A percentile compares a stretch with the other conserved stretches of the same genome.
These are phyloP conservation scores for Parazoanthus atlanticus DNA, from an alignment of 92 coral and sea anemone genomes.

Conservation along the genomic window DNA sequence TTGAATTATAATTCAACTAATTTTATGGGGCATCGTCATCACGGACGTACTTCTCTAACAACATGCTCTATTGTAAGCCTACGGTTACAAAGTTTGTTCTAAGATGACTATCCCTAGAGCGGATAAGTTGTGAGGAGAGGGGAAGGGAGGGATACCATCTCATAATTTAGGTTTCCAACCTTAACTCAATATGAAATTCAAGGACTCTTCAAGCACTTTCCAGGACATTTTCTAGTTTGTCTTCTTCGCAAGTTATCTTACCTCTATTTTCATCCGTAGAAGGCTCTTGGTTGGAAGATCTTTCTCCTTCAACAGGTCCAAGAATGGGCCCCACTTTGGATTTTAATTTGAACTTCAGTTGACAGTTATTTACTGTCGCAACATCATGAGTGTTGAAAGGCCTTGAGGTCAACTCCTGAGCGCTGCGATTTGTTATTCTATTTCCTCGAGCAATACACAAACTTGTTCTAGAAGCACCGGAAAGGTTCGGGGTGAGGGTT, in stretches of 20 bases:
- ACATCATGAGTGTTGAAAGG: constrained; percentile 43
- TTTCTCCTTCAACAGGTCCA: not conserved
- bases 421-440: not conserved
- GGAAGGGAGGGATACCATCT: no score
- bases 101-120: no score
- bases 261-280: not conserved
- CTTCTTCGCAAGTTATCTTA: not conserved
- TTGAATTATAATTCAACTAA: no score
- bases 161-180: no score
- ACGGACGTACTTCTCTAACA: no score
- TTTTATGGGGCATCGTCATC: no score
- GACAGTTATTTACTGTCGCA: constrained; percentile 25
- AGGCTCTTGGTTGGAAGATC: not conserved
- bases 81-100: no score
- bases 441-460: constrained; percentile 36
- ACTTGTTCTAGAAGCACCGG: constrained; percentile 40
- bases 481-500: not conserved
- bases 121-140: no score
- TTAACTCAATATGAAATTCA: no score
- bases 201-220: no score
- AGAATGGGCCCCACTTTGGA: constrained; percentile 4
- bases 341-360: constrained; percentile 11
- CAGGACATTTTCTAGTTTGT: no score
- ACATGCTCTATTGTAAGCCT: no score
- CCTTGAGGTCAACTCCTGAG: constrained; percentile 14